Evolutionary conservation across 2,888 invertebrate genomes (phyloP).

Genomic region (Drosophila peninsularis): DNA sequence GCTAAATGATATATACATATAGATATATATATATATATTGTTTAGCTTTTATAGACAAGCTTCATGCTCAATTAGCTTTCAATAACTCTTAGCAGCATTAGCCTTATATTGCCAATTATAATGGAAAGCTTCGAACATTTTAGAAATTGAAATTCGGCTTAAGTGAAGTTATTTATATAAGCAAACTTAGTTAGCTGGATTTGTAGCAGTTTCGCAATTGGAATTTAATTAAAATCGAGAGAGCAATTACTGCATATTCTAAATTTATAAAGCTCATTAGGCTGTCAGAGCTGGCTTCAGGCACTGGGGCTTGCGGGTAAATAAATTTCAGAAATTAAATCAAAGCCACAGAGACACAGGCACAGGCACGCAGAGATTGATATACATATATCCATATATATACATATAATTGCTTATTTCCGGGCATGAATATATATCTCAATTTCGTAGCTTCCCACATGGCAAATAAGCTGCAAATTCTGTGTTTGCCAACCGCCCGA

Average conservation of each 20-base stretch:
- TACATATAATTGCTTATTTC: constrained; percentile 16
- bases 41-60: background rate
- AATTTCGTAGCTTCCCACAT: constrained; percentile 31
- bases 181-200: constrained; percentile 19
- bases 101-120: background rate
- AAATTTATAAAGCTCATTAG: constrained; percentile 31
- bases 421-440: constrained; percentile 20
- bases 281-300: background rate
- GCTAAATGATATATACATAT: background rate
- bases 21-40: background rate
- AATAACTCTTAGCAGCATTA: background rate
- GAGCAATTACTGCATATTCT: background rate
- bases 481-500: constrained; percentile 20
- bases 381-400: background rate
- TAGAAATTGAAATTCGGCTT: constrained; percentile 1
- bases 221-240: background rate
- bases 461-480: constrained; percentile 51
- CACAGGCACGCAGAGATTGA: background rate
- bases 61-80: constrained; percentile 2
- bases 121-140: background rate
- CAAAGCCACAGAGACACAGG: background rate
- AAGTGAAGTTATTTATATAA: constrained; percentile 21
- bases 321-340: constrained; percentile 65
- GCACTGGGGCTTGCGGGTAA: constrained; percentile 15
- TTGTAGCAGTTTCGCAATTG: constrained; percentile 1